These are phyloP conservation scores for Cydia pomonella DNA, from an alignment of 1,140 invertebrate genomes.

Conservation along the genomic window DNA sequence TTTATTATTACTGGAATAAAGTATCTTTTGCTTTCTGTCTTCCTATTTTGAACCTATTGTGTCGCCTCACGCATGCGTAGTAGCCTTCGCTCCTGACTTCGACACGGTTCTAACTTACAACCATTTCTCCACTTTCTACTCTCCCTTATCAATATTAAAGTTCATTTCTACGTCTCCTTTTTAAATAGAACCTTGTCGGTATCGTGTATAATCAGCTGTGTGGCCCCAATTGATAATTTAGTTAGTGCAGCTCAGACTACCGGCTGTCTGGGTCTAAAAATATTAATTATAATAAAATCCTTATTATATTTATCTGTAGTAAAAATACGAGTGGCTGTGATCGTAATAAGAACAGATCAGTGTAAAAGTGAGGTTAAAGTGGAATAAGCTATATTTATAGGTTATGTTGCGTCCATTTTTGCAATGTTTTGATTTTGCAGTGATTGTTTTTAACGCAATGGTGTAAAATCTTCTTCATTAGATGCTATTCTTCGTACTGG, in stretches of 20 bases:
- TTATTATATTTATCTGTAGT: slow-evolving; percentile 12
- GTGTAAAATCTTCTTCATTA: slow-evolving; percentile 8
- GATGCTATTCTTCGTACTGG: neutral
- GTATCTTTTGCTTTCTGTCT: neutral
- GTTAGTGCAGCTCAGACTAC: slow-evolving; percentile 62
- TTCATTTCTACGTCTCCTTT: slow-evolving; percentile 47
- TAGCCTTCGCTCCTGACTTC: slow-evolving; percentile 44
- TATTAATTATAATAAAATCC: slow-evolving; percentile 34
- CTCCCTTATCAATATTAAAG: slow-evolving; percentile 49
- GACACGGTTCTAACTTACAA: slow-evolving; percentile 44
- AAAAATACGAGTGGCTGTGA: slow-evolving; percentile 12
- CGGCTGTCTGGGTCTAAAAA: slow-evolving; percentile 52
- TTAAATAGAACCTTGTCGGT: slow-evolving; percentile 52
- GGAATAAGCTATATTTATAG: slow-evolving; percentile 38
- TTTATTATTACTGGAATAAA: slow-evolving; percentile 33
- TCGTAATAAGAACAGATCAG: neutral
- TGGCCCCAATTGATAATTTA: slow-evolving; percentile 73
- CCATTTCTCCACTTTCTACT: slow-evolving; percentile 49
- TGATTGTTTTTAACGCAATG: slow-evolving; percentile 23
- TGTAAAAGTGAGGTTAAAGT: slow-evolving; percentile 29
- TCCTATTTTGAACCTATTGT: slow-evolving; percentile 44
- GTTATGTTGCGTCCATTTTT: slow-evolving; percentile 35
- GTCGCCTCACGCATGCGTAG: slow-evolving; percentile 48
- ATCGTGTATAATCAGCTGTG: slow-evolving; percentile 73
- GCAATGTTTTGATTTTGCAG: slow-evolving; percentile 41